phyloP scores from a whole-genome alignment of 2,888 invertebrate species.

The Eupithecia subfuscata region DNA sequence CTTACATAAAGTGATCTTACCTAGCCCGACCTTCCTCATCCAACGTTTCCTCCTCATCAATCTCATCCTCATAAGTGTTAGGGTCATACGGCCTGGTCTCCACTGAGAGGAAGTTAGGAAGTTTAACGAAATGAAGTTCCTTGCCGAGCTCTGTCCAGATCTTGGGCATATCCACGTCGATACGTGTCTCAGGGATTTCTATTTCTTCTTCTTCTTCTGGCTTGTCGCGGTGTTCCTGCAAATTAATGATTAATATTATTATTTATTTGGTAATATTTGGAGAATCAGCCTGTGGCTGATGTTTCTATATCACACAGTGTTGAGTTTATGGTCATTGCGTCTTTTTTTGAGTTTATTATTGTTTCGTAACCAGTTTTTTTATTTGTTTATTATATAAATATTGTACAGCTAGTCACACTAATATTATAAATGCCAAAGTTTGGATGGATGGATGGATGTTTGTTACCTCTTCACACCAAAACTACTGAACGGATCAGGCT shows the following conservation, averaged over 20 bases:
- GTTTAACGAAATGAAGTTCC: slow-evolving; percentile 97
- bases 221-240: slow-evolving; percentile 79
- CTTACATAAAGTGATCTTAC: slow-evolving; percentile 62
- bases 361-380: no score
- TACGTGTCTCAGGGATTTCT: slow-evolving; percentile 96
- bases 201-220: slow-evolving; percentile 89
- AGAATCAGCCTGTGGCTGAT: no score
- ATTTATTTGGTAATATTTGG: no score
- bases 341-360: no score
- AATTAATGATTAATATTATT: background rate
- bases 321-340: no score
- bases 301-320: no score
- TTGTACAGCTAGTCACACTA: no score
- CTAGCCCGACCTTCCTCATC: slow-evolving; percentile 98
- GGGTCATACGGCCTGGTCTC: slow-evolving; percentile 98
- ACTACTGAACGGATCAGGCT: no score
- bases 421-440: no score
- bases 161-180: slow-evolving; percentile 98
- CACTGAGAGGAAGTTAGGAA: slow-evolving; percentile 99
- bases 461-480: no score
- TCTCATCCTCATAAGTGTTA: slow-evolving; percentile 98
- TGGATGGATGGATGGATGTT: no score
- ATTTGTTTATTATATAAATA: no score
- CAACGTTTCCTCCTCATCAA: slow-evolving; percentile 98
- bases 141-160: slow-evolving; percentile 96